These are phyloP conservation scores for Colossoma macropomum DNA, from an alignment of 2,113 vertebrate species.

Conservation along the genomic window DNA sequence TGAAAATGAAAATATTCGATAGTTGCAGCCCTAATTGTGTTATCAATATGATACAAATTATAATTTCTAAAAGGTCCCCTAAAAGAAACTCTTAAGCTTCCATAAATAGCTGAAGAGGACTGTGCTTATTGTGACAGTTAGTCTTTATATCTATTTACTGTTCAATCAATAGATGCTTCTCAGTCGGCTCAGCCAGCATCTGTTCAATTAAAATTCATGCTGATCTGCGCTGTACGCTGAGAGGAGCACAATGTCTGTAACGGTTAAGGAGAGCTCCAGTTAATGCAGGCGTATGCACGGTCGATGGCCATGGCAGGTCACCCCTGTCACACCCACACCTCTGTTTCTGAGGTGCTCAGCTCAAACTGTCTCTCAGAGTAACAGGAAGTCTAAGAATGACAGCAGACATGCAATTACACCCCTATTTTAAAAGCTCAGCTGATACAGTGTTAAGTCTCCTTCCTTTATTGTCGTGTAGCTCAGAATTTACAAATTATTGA, in stretches of 20 bases:
- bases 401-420: slow-evolving; percentile 18
- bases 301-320: slow-evolving; percentile 41
- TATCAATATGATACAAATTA: too few relatives aligned
- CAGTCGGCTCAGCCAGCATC: slow-evolving; percentile 27
- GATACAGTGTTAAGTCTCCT: background rate
- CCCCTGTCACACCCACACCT: slow-evolving; percentile 7
- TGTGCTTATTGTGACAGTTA: slow-evolving; percentile 6
- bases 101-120: background rate
- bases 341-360: background rate
- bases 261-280: slow-evolving; percentile 43
- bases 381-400: background rate
- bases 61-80: too few relatives aligned
- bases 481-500: background rate
- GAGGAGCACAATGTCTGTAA: slow-evolving; percentile 48
- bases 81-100: background rate
- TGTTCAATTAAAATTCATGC: slow-evolving; percentile 51
- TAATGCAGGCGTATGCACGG: slow-evolving; percentile 51
- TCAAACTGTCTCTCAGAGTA: background rate
- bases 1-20: too few relatives aligned
- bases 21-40: too few relatives aligned
- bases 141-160: slow-evolving; percentile 11
- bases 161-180: slow-evolving; percentile 26
- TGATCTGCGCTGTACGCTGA: slow-evolving; percentile 43
- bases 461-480: background rate
- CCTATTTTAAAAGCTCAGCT: background rate